phyloP scores from a whole-genome alignment of 2,888 invertebrate genomes.

The Amphipyra berbera region DNA sequence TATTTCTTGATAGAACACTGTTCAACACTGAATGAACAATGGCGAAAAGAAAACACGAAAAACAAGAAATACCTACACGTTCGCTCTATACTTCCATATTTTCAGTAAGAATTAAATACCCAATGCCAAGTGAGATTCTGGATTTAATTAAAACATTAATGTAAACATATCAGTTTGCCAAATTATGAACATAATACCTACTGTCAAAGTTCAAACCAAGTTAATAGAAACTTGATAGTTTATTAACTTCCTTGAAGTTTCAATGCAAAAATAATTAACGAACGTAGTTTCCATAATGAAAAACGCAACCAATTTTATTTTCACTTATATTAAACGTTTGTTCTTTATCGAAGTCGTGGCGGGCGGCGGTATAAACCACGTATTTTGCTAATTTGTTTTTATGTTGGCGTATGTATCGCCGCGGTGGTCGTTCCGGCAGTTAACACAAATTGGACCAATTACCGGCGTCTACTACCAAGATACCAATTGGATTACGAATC shows the following conservation, averaged over 20 bases:
- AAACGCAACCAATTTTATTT: slow-evolving; percentile 36
- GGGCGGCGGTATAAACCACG: slow-evolving; percentile 32
- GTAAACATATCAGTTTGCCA: neutral
- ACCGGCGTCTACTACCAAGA: slow-evolving; percentile 69
- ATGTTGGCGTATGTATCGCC: slow-evolving; percentile 58
- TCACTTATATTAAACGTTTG: slow-evolving; percentile 33
- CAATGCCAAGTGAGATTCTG: no score
- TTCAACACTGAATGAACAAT: no score
- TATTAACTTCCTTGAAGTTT: slow-evolving; percentile 21
- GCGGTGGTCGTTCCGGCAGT: slow-evolving; percentile 71
- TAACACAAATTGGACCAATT: slow-evolving; percentile 79
- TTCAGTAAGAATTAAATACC: no score
- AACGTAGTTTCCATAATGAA: slow-evolving; percentile 20
- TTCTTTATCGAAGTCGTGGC: slow-evolving; percentile 43
- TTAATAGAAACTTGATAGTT: slow-evolving; percentile 18
- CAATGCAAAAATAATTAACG: slow-evolving; percentile 34
- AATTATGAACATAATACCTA: slow-evolving; percentile 6
- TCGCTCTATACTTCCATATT: no score
- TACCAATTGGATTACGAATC: slow-evolving; percentile 78
- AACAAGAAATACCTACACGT: no score
- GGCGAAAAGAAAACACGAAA: no score
- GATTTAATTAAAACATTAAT: no score
- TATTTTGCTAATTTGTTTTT: slow-evolving; percentile 59
- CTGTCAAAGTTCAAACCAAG: slow-evolving; percentile 23
- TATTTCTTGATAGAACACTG: slow-evolving; percentile 7